A percentile compares a stretch with the other conserved stretches of the same genome.
phyloP scores from a whole-genome alignment of 2,113 vertebrate genomes.

The Proteles cristata region DNA sequence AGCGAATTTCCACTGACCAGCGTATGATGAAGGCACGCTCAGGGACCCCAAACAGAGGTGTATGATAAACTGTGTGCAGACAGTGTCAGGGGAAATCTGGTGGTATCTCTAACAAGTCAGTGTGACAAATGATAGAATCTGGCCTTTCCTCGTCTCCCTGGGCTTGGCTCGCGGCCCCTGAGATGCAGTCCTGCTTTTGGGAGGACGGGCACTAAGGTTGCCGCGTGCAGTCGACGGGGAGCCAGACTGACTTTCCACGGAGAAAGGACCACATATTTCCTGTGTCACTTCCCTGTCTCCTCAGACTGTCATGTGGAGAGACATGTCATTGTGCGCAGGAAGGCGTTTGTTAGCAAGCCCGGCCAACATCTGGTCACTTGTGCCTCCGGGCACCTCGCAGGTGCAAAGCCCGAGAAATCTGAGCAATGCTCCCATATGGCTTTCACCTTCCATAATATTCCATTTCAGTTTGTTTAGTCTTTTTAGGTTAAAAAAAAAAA shows the following conservation, averaged over 20 bases:
- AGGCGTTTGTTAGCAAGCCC: not conserved
- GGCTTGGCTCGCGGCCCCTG: not conserved
- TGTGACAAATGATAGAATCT: not conserved
- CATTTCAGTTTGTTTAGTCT: not conserved
- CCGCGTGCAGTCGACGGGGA: fast-evolving
- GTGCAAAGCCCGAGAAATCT: not conserved
- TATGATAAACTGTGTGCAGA: not conserved
- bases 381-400: not conserved
- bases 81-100: not conserved
- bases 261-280: not conserved
- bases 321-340: not conserved
- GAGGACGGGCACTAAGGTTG: not conserved
- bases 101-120: not conserved
- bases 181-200: not conserved
- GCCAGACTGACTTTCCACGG: not conserved
- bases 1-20: not conserved
- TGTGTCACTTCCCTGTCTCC: not conserved
- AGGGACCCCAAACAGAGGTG: not conserved
- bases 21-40: fast-evolving
- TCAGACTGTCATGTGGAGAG: not conserved
- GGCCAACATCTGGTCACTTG: not conserved
- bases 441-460: not conserved
- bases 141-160: not conserved
- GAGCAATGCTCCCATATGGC: not conserved
- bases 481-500: not conserved